Base-by-base conservation (phyloP, 2,888 invertebrate genomes). In the Cosmia pyralina region DNA sequence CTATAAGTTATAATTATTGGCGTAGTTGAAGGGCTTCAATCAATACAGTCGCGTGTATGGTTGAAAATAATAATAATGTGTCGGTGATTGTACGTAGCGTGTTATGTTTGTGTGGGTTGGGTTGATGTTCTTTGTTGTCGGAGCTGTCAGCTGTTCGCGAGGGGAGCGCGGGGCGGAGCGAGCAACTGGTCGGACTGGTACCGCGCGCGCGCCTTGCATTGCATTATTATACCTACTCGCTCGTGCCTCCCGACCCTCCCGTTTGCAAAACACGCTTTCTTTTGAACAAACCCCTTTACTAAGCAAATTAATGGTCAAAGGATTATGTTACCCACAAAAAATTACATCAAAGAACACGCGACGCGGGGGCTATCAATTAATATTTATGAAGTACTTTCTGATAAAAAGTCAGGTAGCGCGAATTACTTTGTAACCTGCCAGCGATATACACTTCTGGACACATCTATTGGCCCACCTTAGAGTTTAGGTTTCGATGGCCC, bases 51-150 rank as follows among this genome's bases (percentile, higher is more conserved):
- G 84, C 83, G 82, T 86, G 85, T 82, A 55, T 53, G 71, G 71
- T 74, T 76, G 77, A 82, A 81, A 85, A 85, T 77, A 81, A 83
- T 84, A 83, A 79, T 83, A 77, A 81, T 81, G 67, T 83, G 59
- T 79, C 64, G 81, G 81, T 89, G 83, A 77, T 87, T 79, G 77
- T 87, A 82, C 71, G 85, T 87, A 87, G 79, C 82, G 82, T 85
- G 79, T 81, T 84, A 85, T 87, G 85, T 85, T 83, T 85, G 84
- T 89, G 84, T 90, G 87, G 84, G 87, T 79, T 88, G 88, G 84
- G 87, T 87, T 87, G 85, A 80, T 86, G 88, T 92, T 93, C 95
- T 95, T 95, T 96, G 96, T 95, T 95, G 92, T 93, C 88, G 87
- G 89, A 81, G 87, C 89, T 90, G 92, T 94, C 95, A 95, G 95